These are phyloP conservation scores for Dryococelus australis DNA, from an alignment of 2,888 invertebrate genomes.

Conservation along the genomic window DNA sequence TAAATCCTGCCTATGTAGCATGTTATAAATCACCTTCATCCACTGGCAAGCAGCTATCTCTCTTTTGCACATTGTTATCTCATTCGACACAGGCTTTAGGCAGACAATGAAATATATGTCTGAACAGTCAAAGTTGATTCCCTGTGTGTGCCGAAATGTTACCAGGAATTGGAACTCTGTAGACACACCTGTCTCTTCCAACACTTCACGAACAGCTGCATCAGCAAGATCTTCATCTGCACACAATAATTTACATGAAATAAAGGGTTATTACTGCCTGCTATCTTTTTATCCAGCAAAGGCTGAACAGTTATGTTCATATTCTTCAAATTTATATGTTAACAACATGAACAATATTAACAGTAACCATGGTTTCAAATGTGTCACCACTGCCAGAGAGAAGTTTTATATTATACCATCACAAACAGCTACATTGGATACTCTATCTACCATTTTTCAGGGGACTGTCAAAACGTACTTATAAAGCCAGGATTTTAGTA, in stretches of 20 bases:
- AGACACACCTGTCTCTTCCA: slow-evolving; percentile 88
- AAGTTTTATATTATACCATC: too few relatives aligned
- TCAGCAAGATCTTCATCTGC: slow-evolving; percentile 84
- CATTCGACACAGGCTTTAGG: slow-evolving; percentile 69
- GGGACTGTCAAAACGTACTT: too few relatives aligned
- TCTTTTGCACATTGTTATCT: slow-evolving; percentile 72
- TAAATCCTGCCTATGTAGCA: too few relatives aligned
- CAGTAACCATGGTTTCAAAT: too few relatives aligned
- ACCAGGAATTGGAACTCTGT: slow-evolving; percentile 79
- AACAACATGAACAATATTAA: too few relatives aligned
- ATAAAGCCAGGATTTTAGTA: too few relatives aligned
- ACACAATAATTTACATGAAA: slow-evolving; percentile 30
- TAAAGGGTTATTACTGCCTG: neutral
- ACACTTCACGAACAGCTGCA: slow-evolving; percentile 85
- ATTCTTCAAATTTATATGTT: too few relatives aligned
- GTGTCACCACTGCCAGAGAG: too few relatives aligned
- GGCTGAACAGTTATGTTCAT: too few relatives aligned
- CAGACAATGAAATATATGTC: slow-evolving; percentile 85
- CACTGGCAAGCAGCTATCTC: slow-evolving; percentile 83
- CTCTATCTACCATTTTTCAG: too few relatives aligned
- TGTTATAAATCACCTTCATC: slow-evolving; percentile 70
- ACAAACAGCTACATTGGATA: too few relatives aligned
- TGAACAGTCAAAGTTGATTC: slow-evolving; percentile 80
- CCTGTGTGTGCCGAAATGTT: slow-evolving; percentile 79
- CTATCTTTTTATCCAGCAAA: neutral